These are phyloP conservation scores for Aldabrachelys gigantea DNA, from an alignment of 2,113 vertebrate species.

Conservation along the genomic window DNA sequence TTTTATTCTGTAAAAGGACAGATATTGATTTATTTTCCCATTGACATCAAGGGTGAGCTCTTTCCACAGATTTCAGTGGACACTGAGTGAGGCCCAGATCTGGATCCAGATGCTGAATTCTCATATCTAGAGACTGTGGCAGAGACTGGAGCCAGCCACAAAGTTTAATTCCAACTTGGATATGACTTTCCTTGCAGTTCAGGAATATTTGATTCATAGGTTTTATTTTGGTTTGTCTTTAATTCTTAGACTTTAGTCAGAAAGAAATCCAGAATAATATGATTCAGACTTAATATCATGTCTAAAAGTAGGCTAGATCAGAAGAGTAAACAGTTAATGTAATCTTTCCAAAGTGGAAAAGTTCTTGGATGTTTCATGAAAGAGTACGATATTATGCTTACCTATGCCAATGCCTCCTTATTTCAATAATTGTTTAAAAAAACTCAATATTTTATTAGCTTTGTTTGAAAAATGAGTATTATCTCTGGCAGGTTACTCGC, in stretches of 20 bases:
- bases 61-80: neutral
- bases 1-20: neutral
- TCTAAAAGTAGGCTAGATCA: neutral
- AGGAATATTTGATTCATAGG: neutral
- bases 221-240: accelerated
- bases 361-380: neutral
- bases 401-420: neutral
- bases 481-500: neutral
- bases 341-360: neutral
- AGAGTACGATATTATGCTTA: neutral
- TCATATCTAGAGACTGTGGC: neutral
- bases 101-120: neutral
- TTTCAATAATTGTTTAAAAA: constrained; percentile 1
- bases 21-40: neutral
- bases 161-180: neutral
- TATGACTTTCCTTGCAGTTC: neutral
- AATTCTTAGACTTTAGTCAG: neutral
- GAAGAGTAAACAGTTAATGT: neutral
- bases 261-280: neutral
- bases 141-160: neutral
- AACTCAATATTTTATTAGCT: neutral
- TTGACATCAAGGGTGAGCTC: neutral
- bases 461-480: neutral
- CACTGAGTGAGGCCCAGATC: neutral
- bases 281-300: neutral